A percentile compares a stretch with the other conserved stretches of the same genome.
Evolutionary conservation across 2,888 invertebrate genomes (phyloP).

Genomic region (Polydrusus tereticollis): DNA sequence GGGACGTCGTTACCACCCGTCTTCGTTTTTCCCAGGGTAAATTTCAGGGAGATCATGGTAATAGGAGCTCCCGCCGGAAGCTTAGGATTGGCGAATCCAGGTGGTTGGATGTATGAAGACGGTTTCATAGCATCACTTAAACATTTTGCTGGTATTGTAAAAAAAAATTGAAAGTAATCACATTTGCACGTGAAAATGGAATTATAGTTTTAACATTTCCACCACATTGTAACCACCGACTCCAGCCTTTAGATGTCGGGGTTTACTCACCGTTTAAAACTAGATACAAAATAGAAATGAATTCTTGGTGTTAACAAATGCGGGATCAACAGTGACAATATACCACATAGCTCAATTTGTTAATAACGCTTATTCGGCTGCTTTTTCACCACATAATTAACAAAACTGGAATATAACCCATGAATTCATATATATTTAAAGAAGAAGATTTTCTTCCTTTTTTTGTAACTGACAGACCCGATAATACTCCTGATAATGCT

Average conservation of each 20-base stretch:
- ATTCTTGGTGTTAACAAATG: constrained; percentile 2
- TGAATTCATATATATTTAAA: constrained; percentile 14
- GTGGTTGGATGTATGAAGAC: constrained; percentile 16
- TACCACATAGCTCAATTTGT: constrained; percentile 7
- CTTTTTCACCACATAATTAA: constrained; percentile 6
- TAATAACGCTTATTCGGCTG: background rate
- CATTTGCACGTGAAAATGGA: no score
- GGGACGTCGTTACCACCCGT: background rate
- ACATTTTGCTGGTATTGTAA: background rate
- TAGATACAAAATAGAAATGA: background rate
- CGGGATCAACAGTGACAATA: background rate
- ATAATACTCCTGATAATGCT: background rate
- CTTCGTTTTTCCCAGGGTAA: constrained; percentile 17
- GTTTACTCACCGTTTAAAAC: constrained; percentile 8
- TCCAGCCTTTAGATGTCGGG: constrained; percentile 13
- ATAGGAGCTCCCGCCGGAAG: constrained; percentile 22
- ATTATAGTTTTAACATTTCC: constrained; percentile 5
- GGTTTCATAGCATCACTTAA: constrained; percentile 1
- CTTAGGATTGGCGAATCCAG: constrained; percentile 1
- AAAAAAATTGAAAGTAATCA: background rate
- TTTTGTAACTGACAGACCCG: constrained; percentile 11
- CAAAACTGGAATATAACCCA: background rate
- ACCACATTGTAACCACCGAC: constrained; percentile 3
- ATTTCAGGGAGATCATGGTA: constrained; percentile 20
- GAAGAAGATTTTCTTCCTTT: background rate